phyloP scores from a whole-genome alignment of 2,797 vertebrate species.

The Gymnoscopelus braueri region DNA sequence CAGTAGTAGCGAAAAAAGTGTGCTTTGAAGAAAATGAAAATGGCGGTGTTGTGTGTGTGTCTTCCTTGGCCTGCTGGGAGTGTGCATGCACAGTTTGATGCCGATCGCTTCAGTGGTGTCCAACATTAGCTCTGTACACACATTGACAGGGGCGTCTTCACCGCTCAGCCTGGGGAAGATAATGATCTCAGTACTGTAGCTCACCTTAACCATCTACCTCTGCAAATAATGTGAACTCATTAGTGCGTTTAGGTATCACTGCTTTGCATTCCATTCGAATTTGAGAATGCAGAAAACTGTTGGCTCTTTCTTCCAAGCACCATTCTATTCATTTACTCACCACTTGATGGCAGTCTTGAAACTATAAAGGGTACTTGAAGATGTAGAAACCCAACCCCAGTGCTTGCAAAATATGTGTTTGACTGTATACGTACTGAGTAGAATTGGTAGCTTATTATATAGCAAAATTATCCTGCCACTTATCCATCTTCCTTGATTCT shows the following conservation, averaged over 20 bases:
- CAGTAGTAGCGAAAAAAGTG: too few species aligned
- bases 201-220: not conserved
- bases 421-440: slow-evolving; percentile 5
- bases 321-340: slow-evolving; percentile 35
- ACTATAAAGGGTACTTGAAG: slow-evolving; percentile 15
- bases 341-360: slow-evolving; percentile 79
- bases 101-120: too few species aligned
- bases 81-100: too few species aligned
- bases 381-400: not conserved
- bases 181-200: too few species aligned
- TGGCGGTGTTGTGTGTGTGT: too few species aligned
- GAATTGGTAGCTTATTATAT: slow-evolving; percentile 4
- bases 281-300: not conserved
- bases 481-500: slow-evolving; percentile 18
- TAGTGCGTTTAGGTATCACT: not conserved
- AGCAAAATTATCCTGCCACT: not conserved
- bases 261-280: not conserved
- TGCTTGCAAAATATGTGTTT: not conserved
- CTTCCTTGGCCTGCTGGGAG: too few species aligned
- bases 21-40: too few species aligned
- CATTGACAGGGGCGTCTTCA: too few species aligned
- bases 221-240: not conserved
- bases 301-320: not conserved
- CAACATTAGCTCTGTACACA: too few species aligned
- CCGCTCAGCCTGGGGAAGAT: too few species aligned